Conservation (phyloP, 2,888 invertebrate genomes). For the Catocala fraxini region DNA sequence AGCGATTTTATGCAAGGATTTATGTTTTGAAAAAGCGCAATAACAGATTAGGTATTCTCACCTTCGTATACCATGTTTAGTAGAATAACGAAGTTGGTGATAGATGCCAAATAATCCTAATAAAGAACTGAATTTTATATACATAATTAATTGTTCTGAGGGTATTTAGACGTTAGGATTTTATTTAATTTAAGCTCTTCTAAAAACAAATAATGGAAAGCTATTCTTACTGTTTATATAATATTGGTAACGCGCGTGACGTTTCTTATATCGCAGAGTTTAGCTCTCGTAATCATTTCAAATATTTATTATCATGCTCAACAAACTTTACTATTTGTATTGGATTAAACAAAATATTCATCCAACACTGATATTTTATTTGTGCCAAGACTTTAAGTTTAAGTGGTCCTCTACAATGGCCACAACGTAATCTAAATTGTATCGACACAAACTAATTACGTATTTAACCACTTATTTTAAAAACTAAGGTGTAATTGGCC, state of each 20-base stretch:
- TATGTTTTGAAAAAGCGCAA: constrained; percentile 77
- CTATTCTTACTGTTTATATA: constrained; percentile 64
- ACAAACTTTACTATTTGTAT: constrained; percentile 56
- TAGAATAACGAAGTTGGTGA: constrained; percentile 84
- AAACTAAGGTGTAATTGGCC: constrained; percentile 76
- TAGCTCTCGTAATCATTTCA: constrained; percentile 43
- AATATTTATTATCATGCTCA: constrained; percentile 66
- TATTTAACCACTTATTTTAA: constrained; percentile 66
- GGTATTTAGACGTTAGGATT: constrained; percentile 82
- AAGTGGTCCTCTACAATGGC: constrained; percentile 67
- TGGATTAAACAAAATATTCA: constrained; percentile 57
- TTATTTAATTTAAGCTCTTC: constrained; percentile 77
- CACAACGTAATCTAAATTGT: constrained; percentile 61
- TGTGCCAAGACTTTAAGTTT: constrained; percentile 84
- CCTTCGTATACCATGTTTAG: constrained; percentile 85
- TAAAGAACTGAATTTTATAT: constrained; percentile 88
- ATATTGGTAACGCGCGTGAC: constrained; percentile 34
- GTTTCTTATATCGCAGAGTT: constrained; percentile 33
- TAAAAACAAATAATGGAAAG: constrained; percentile 50
- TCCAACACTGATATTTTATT: constrained; percentile 74
- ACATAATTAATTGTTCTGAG: constrained; percentile 86
- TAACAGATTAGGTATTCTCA: constrained; percentile 82
- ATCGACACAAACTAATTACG: constrained; percentile 59
- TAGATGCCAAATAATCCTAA: constrained; percentile 87
- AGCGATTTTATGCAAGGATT: constrained; percentile 66